Evolutionary conservation across 2,888 invertebrate species (phyloP).

Genomic region (Ypsolopha scabrella): DNA sequence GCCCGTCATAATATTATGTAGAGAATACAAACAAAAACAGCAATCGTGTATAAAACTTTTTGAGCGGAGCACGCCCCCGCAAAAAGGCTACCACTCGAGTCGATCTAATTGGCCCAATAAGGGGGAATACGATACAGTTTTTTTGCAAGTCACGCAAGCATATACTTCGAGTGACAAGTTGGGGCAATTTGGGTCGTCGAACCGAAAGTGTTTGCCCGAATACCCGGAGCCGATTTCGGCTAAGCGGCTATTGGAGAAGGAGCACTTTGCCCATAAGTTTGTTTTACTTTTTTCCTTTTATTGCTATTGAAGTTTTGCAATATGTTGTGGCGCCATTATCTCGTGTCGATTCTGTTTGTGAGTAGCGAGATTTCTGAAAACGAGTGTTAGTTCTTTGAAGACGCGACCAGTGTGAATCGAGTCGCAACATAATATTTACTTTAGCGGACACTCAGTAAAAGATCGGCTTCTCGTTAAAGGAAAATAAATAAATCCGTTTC

Average conservation of each 20-base stretch:
- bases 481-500: no score
- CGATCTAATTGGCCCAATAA: slow-evolving; percentile 5
- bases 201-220: slow-evolving; percentile 33
- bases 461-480: no score
- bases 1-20: no score
- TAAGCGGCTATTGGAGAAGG: background rate
- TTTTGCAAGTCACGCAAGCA: slow-evolving; percentile 38
- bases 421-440: no score
- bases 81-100: slow-evolving; percentile 4
- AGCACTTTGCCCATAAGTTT: background rate
- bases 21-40: background rate
- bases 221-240: background rate
- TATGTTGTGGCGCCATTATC: no score
- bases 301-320: background rate
- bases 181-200: slow-evolving; percentile 38
- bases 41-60: background rate
- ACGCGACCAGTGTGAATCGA: no score
- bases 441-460: no score
- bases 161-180: slow-evolving; percentile 32
- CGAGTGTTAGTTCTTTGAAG: no score
- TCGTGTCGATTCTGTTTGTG: no score
- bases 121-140: slow-evolving; percentile 23
- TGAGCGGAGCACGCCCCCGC: background rate
- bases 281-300: background rate
- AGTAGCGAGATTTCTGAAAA: no score